Base-by-base conservation (phyloP, 2,888 invertebrate species). In the Eurois occulta region DNA sequence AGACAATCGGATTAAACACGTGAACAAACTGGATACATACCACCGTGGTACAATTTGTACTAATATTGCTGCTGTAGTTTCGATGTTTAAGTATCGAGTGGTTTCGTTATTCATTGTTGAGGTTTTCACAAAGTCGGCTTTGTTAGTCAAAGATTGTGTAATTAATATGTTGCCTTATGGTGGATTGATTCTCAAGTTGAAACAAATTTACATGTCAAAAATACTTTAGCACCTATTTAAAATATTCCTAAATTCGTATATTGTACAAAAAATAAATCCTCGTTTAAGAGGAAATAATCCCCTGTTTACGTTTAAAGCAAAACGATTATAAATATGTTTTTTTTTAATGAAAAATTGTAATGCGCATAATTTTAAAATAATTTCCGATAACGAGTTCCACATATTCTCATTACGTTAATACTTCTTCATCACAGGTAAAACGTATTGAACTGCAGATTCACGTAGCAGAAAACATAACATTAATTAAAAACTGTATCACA, bases 1-100 rank as follows among this genome's bases (percentile, higher is more conserved):
- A 91, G 91, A 92, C 93, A 93, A 94, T 93, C 92, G 91, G 92
- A 94, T 94, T 94, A 93, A 92, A 91, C 91, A 91, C 91, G 90
- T 86, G 87, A 86, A 89, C 90, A 91, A 91, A 93, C 89, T 89
- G 89, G 81, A 81, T 87, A 83, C 80, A 79, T 65, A 65, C 41
- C 35, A 21, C 7, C 72, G 77, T 72, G 78, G 75, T 70, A 77
- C 79, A 83, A 83, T 81, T 85, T 86, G 78, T 83, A 71, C 75
- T 79, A 83, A 84, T 77, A 81, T 79, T 24, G 60, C 24, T 60
- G 71, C 65, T 69, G 75, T 77, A 75, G 78, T 81, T 78, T 41
- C 72, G 62, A 79, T 87, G 77, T 71, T 81, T 77, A 76, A 85
- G 77, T 88, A 86, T 84, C 81, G 65, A 88, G 74, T 75, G 68